Conservation (phyloP, 2,888 invertebrate species). For the Coelopa pilipes region DNA sequence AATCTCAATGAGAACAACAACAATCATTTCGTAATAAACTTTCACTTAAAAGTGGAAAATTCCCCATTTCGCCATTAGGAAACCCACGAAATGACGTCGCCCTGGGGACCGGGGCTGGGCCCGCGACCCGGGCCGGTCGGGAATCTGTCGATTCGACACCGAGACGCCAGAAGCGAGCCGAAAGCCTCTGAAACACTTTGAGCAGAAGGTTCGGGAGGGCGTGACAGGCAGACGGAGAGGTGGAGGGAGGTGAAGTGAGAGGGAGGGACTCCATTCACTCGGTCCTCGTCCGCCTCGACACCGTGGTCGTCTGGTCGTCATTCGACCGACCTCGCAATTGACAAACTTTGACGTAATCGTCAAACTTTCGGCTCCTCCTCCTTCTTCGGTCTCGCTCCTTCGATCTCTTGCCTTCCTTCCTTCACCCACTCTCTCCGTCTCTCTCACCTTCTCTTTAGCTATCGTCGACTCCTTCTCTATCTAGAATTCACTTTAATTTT, state of each 20-base stretch:
- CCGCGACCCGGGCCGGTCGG: not conserved
- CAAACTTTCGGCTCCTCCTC: not conserved
- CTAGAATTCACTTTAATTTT: too few relatives aligned
- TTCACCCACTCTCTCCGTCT: too few relatives aligned
- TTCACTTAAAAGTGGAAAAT: constrained; percentile 42
- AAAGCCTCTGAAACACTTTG: constrained; percentile 4
- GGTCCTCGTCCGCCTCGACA: not conserved
- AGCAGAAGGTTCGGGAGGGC: not conserved
- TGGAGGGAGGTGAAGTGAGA: not conserved
- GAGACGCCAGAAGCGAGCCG: not conserved
- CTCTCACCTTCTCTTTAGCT: too few relatives aligned
- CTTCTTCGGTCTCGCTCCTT: not conserved
- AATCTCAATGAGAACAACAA: constrained; percentile 2
- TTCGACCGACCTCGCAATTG: not conserved
- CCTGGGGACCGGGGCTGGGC: too few relatives aligned
- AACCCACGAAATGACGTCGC: constrained; percentile 8
- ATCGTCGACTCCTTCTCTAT: too few relatives aligned
- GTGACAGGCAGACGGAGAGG: too few relatives aligned
- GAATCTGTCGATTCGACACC: not conserved
- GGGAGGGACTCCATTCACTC: not conserved
- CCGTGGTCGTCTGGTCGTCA: constrained; percentile 39
- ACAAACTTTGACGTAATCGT: constrained; percentile 14
- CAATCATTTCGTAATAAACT: constrained; percentile 37
- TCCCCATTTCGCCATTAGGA: constrained; percentile 7
- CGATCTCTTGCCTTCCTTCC: too few relatives aligned